Evolutionary conservation across 2,797 vertebrate genomes (phyloP).

Genomic region (Rhabdophis nuchalis): DNA sequence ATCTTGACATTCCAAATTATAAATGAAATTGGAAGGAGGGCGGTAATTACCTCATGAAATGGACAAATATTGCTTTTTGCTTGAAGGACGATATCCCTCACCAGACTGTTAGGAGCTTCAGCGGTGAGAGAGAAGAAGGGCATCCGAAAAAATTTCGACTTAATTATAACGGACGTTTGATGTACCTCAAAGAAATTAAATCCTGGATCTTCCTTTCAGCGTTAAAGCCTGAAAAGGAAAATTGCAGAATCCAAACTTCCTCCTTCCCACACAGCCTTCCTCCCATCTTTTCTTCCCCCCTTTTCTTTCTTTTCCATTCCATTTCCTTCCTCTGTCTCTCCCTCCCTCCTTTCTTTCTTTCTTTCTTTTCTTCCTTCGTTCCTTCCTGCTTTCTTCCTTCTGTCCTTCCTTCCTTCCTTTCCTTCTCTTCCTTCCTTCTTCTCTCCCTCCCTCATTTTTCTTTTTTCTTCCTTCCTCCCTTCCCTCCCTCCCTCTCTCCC

Average conservation of each 20-base stretch:
- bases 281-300: too few relatives aligned
- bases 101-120: not conserved
- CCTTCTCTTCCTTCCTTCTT: too few relatives aligned
- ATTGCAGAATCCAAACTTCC: not conserved
- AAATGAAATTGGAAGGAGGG: not conserved
- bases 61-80: not conserved
- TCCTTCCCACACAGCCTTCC: too few relatives aligned
- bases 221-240: not conserved
- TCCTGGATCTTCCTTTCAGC: not conserved
- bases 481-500: too few relatives aligned
- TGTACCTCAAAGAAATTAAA: not conserved
- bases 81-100: not conserved
- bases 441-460: too few relatives aligned
- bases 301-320: too few relatives aligned
- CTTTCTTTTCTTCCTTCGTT: too few relatives aligned
- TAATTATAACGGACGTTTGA: not conserved
- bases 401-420: too few relatives aligned
- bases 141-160: not conserved
- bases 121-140: rapidly evolving
- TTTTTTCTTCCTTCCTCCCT: too few relatives aligned
- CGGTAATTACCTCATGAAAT: not conserved
- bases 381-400: too few relatives aligned
- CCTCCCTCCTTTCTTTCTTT: too few relatives aligned
- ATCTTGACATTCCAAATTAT: not conserved
- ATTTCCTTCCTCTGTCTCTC: too few relatives aligned